Base-by-base conservation (phyloP, 2,113 vertebrate species). In the Podocnemis expansa region DNA sequence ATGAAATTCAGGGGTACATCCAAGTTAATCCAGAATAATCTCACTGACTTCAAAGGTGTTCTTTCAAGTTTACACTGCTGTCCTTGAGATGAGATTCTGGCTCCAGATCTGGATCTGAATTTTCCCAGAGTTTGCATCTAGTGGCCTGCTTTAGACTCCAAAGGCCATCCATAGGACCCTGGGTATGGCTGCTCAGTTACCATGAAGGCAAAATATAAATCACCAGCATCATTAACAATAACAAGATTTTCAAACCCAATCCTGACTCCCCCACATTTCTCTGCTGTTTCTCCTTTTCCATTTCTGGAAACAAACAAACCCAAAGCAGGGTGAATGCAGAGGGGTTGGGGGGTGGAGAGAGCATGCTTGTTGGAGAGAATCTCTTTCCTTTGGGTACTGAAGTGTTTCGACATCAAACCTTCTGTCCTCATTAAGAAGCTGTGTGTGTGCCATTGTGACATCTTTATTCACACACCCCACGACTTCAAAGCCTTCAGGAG, bases 401-500 rank as follows among this genome's bases (percentile, higher is more conserved):
- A 92, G 96, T 97, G 95, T 92, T 91, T 94, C 10, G 10, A 98
- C 97, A 98, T 98, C 98, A 98, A 98, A 98, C 98, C 97, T 97
- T 94, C 96, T 95, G 54, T 96, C 97, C 98, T 98, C 98, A 98
- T 98, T 98, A 98, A 97, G 97, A 97, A 97, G 96, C 96, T 52
- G 95, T n/a, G 88, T 90, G 87, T 97, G 97, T 97, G 96, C 97
- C 78, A 21, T 96, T 97, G 96, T 98, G 98, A 98, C 98, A 98
- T 98, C 98, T 98, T 97, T 97, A 98, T 98, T 98, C 97, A 80
- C 83, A 96, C 87, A 91, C 96, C 96, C 96, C 41, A 96, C 98
- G 97, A 98, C 98, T 98, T 98, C 98, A 98, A 98, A 98, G 98
- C 95, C 96, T 98, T 95, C 96, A 97, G 97, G 97, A 98, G 96